Evolutionary conservation across 2,113 vertebrate genomes (phyloP).

Genomic region (Aleadryas rufinucha): DNA sequence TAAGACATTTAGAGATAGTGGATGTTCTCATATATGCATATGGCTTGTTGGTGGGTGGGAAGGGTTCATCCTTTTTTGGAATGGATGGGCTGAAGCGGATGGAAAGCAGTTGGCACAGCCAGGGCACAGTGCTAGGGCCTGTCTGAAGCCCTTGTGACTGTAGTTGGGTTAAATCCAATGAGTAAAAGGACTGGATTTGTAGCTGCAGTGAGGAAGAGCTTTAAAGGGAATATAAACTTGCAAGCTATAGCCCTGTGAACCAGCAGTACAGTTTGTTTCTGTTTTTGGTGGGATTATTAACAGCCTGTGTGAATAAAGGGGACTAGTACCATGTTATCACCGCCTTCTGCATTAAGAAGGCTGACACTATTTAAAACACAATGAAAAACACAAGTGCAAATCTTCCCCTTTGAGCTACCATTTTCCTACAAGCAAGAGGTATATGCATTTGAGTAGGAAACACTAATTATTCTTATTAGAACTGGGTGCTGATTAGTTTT

Average conservation of each 20-base stretch:
- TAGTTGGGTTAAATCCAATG: neutral
- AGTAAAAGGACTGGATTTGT: neutral
- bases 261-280: neutral
- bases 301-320: neutral
- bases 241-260: neutral
- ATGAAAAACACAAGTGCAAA: neutral
- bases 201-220: neutral
- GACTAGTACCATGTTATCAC: neutral
- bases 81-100: neutral
- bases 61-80: neutral
- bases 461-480: conserved; percentile 56
- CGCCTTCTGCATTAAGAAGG: neutral
- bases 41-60: neutral
- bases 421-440: neutral
- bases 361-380: neutral
- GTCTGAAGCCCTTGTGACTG: neutral
- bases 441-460: conserved; percentile 41
- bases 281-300: neutral
- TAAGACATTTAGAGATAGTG: neutral
- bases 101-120: neutral
- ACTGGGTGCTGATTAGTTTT: conserved; percentile 48
- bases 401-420: neutral
- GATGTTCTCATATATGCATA: conserved; percentile 2
- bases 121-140: neutral
- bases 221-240: neutral